Percentiles rank a stretch among this genome's conserved stretches.
Conservation (phyloP, 2,888 invertebrate genomes). For the Watsonalla cultraria region DNA sequence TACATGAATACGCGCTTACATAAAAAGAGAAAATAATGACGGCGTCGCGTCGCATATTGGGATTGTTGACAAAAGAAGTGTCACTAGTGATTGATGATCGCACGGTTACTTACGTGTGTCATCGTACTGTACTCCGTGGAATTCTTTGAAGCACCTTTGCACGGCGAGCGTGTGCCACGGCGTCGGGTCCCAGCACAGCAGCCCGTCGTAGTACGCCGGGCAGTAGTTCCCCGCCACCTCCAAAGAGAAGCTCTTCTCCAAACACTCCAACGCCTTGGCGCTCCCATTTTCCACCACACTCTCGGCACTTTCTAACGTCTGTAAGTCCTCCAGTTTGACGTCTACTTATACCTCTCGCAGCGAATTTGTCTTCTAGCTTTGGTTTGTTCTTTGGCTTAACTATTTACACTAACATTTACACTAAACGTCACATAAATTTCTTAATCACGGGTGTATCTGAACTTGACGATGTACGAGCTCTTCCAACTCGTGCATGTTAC, state of each 20-base stretch:
- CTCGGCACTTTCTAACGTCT: conserved; percentile 55
- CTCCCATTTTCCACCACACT: conserved; percentile 58
- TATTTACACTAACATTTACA: conserved; percentile 28
- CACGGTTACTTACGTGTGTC: conserved; percentile 85
- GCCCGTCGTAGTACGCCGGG: conserved; percentile 84
- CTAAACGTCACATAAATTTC: conserved; percentile 24
- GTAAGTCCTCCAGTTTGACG: conserved; percentile 74
- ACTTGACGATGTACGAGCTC: conserved; percentile 11
- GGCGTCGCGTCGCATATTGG: not conserved
- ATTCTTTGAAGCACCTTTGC: conserved; percentile 87
- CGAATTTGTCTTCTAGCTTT: conserved; percentile 38
- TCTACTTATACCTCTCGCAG: conserved; percentile 24
- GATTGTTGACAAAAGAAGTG: not conserved
- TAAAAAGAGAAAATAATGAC: no score
- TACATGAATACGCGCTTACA: no score
- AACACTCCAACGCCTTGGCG: conserved; percentile 52
- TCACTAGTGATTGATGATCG: not conserved
- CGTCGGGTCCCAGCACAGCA: conserved; percentile 92
- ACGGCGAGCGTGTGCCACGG: conserved; percentile 82
- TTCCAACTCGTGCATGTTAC: conserved; percentile 33
- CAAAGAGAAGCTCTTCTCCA: conserved; percentile 36
- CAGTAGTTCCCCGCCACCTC: conserved; percentile 69
- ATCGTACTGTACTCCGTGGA: conserved; percentile 89
- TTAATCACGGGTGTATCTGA: conserved; percentile 32
- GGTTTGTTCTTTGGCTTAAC: conserved; percentile 42